These are phyloP conservation scores for Esox masquinongy DNA, from an alignment of 2,797 vertebrate genomes.

Conservation along the genomic window DNA sequence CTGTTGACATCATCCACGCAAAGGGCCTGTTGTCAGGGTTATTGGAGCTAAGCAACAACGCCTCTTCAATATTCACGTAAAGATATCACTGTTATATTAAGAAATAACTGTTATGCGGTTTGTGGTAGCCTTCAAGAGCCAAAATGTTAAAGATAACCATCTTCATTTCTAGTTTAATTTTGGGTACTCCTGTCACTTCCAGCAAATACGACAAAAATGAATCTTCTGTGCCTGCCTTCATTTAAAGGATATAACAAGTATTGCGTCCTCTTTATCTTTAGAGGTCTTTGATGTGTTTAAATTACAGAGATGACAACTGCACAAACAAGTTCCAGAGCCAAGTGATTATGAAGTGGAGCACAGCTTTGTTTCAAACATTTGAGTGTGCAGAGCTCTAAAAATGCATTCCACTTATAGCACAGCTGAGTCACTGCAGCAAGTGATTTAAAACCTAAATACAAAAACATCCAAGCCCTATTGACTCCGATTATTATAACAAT, in stretches of 20 bases:
- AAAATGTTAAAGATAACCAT: neutral
- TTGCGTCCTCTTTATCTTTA: neutral
- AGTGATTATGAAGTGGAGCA: neutral
- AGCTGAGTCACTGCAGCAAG: neutral
- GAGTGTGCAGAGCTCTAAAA: neutral
- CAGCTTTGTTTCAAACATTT: neutral
- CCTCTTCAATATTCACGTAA: neutral
- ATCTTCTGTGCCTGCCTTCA: neutral
- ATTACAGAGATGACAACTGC: neutral
- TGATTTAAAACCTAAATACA: neutral
- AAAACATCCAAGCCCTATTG: neutral
- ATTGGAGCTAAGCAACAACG: neutral
- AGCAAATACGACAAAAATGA: neutral
- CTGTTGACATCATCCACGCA: conserved; percentile 6
- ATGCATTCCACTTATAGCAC: neutral
- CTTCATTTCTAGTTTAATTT: neutral
- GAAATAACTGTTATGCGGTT: neutral
- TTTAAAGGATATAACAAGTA: neutral
- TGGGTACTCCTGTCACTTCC: neutral
- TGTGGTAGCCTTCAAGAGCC: neutral
- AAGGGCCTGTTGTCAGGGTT: neutral
- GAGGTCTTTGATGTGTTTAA: neutral
- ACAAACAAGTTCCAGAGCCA: neutral
- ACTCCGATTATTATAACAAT: neutral
- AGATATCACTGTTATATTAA: neutral